Percentiles rank a stretch among this genome's conserved stretches.
phyloP scores from a whole-genome alignment of 2,797 vertebrate species.

The Remorina albescens region DNA sequence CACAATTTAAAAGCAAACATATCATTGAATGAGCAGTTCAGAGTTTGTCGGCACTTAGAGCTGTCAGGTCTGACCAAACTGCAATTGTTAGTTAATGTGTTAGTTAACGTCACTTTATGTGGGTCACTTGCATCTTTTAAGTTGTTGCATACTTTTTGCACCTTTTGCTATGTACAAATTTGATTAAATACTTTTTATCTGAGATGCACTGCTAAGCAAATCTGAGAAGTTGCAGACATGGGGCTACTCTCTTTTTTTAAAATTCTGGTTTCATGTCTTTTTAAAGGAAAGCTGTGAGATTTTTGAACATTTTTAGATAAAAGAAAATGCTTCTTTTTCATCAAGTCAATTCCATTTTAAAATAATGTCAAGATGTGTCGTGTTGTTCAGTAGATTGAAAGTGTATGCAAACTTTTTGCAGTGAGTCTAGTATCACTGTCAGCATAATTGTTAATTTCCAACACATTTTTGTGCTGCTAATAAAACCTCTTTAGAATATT shows the following conservation, averaged over 20 bases:
- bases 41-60: slow-evolving; percentile 43
- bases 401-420: slow-evolving; percentile 52
- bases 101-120: slow-evolving; percentile 63
- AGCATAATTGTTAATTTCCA: slow-evolving; percentile 42
- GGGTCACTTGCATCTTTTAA: slow-evolving; percentile 73
- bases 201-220: slow-evolving; percentile 82
- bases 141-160: slow-evolving; percentile 81
- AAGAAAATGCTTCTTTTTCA: slow-evolving; percentile 26
- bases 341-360: slow-evolving; percentile 49
- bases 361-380: slow-evolving; percentile 40
- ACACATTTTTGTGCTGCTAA: slow-evolving; percentile 57
- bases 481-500: slow-evolving; percentile 45
- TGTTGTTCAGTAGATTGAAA: slow-evolving; percentile 52
- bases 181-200: slow-evolving; percentile 74
- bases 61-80: slow-evolving; percentile 50
- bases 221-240: slow-evolving; percentile 57
- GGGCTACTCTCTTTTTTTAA: slow-evolving; percentile 47
- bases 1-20: slow-evolving; percentile 81
- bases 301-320: slow-evolving; percentile 50
- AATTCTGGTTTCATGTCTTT: slow-evolving; percentile 57
- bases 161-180: slow-evolving; percentile 77
- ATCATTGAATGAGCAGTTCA: slow-evolving; percentile 61
- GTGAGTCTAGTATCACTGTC: slow-evolving; percentile 55
- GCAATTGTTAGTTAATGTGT: slow-evolving; percentile 60
- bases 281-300: slow-evolving; percentile 68